These are phyloP conservation scores for Alcis repandata DNA, from an alignment of 2,888 invertebrate species.

Conservation along the genomic window DNA sequence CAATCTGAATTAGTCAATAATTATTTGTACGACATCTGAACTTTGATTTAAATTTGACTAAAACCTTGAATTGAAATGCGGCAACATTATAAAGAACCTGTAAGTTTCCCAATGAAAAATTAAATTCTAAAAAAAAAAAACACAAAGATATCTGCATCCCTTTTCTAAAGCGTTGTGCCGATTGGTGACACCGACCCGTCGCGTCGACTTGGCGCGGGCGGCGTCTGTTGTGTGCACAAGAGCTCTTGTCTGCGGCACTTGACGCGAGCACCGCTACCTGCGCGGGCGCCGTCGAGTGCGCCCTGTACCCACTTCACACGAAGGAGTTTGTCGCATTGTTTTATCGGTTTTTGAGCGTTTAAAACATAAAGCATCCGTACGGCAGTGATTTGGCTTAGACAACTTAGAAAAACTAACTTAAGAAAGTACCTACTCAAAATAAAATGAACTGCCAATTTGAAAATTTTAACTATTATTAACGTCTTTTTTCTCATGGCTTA, in stretches of 20 bases:
- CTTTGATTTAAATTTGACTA: neutral
- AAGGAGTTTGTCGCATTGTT: conserved; percentile 69
- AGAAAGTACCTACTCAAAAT: no score
- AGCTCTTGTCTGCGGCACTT: conserved; percentile 68
- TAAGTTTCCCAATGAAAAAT: neutral
- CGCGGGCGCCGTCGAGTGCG: conserved; percentile 56
- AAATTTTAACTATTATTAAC: no score
- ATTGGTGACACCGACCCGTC: conserved; percentile 56
- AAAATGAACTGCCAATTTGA: no score
- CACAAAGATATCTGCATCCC: neutral
- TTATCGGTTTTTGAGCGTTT: conserved; percentile 49
- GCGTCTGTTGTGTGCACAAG: conserved; percentile 51
- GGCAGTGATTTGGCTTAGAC: conserved; percentile 16
- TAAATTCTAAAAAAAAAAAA: neutral
- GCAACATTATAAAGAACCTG: neutral
- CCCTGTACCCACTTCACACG: conserved; percentile 63
- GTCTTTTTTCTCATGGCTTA: no score
- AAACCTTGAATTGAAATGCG: neutral
- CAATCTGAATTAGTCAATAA: no score
- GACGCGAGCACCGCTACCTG: conserved; percentile 73
- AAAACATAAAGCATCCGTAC: conserved; percentile 39
- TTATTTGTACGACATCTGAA: no score
- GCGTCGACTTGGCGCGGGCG: conserved; percentile 48
- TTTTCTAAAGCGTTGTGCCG: conserved; percentile 28
- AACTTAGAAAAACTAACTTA: no score